These are phyloP conservation scores for Drosophila affinis DNA, from an alignment of 2,888 invertebrate genomes.

Conservation along the genomic window DNA sequence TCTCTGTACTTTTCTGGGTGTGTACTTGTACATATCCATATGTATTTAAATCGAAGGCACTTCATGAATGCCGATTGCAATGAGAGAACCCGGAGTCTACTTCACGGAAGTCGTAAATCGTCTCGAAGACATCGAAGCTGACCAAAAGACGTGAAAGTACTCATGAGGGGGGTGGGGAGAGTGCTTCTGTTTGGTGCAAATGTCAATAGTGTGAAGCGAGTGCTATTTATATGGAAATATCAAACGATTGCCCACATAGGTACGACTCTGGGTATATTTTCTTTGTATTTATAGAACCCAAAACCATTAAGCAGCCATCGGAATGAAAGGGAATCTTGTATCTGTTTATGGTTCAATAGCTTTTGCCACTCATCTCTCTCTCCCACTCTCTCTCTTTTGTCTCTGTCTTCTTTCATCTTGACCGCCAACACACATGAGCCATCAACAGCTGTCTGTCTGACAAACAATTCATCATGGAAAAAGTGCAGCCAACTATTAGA, in stretches of 20 bases:
- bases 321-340: slow-evolving; percentile 18
- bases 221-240: slow-evolving; percentile 49
- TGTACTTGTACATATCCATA: slow-evolving; percentile 25
- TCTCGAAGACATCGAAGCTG: slow-evolving; percentile 40
- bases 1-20: slow-evolving; percentile 25
- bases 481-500: slow-evolving; percentile 54
- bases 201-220: slow-evolving; percentile 68
- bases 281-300: slow-evolving; percentile 63
- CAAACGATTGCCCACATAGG: slow-evolving; percentile 38
- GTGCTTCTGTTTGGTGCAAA: slow-evolving; percentile 38
- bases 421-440: slow-evolving; percentile 45
- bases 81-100: slow-evolving; percentile 38
- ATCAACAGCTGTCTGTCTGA: slow-evolving; percentile 57
- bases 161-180: slow-evolving; percentile 14
- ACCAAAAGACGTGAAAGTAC: slow-evolving; percentile 14
- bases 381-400: slow-evolving; percentile 35
- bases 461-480: slow-evolving; percentile 65
- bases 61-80: slow-evolving; percentile 68
- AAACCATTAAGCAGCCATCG: slow-evolving; percentile 52
- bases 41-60: slow-evolving; percentile 69
- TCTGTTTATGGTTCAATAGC: slow-evolving; percentile 70
- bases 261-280: slow-evolving; percentile 27
- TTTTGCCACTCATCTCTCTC: slow-evolving; percentile 46
- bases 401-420: slow-evolving; percentile 65
- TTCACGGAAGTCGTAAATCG: slow-evolving; percentile 75